Evolutionary conservation across 2,888 invertebrate species (phyloP).

Genomic region (Ypsolopha sequella): DNA sequence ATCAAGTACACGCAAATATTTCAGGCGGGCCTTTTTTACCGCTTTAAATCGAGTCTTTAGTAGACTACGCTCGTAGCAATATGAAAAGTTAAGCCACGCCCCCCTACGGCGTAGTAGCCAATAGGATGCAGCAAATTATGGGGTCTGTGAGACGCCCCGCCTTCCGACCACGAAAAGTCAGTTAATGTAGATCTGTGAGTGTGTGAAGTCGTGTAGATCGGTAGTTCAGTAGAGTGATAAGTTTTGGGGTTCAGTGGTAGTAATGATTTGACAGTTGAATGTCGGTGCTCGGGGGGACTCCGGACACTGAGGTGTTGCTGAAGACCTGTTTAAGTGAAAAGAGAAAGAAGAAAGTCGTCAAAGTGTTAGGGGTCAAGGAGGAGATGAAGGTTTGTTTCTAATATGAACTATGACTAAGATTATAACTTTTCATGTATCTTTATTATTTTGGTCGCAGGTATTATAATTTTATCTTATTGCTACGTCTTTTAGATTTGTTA

Average conservation of each 20-base stretch:
- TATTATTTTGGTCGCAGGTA: background rate
- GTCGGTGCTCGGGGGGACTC: slow-evolving; percentile 13
- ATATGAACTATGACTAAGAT: background rate
- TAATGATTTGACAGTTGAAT: slow-evolving; percentile 28
- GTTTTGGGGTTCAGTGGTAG: background rate
- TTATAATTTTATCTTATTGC: too few relatives aligned
- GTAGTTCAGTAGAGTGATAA: background rate
- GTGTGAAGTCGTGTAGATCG: background rate
- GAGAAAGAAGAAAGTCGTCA: slow-evolving; percentile 23
- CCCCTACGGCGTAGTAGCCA: background rate
- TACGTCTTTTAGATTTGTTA: too few relatives aligned
- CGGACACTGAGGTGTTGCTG: slow-evolving; percentile 17
- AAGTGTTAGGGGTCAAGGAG: slow-evolving; percentile 50
- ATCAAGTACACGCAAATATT: background rate
- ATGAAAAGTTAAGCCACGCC: background rate
- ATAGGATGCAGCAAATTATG: background rate
- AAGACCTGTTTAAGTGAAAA: slow-evolving; percentile 33
- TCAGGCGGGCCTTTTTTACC: background rate
- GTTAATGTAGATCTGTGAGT: background rate
- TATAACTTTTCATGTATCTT: background rate
- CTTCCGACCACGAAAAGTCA: background rate
- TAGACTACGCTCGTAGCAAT: background rate
- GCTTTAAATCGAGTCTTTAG: background rate
- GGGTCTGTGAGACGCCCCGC: background rate
- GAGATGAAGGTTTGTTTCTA: slow-evolving; percentile 50